phyloP scores from a whole-genome alignment of 2,113 vertebrate species.

The Strix uralensis region DNA sequence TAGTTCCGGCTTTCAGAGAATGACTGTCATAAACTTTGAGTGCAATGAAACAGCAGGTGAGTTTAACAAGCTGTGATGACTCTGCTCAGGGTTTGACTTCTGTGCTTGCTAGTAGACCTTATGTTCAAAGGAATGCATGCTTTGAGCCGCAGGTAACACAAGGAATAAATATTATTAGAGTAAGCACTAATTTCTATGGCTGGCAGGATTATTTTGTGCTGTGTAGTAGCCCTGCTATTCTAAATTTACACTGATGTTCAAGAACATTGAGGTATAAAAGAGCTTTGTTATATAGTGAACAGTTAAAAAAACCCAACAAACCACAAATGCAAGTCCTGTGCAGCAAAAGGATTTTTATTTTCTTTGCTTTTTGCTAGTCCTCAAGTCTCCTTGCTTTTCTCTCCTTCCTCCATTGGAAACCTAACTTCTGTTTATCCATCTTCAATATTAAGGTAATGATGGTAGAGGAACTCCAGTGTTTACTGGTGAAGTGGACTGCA shows the following conservation, averaged over 20 bases:
- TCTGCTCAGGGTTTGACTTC: neutral
- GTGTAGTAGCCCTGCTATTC: neutral
- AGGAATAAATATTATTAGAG: neutral
- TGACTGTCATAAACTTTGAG: constrained; percentile 95
- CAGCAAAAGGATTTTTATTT: neutral
- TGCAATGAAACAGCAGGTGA: constrained; percentile 89
- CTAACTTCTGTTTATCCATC: neutral
- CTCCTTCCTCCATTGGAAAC: neutral
- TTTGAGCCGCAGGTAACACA: neutral
- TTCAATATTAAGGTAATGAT: constrained; percentile 41
- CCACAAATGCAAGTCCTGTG: accelerated
- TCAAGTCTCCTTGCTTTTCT: neutral
- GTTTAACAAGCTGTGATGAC: neutral
- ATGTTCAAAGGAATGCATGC: neutral
- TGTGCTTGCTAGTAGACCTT: neutral
- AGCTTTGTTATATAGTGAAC: neutral
- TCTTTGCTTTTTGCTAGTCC: neutral
- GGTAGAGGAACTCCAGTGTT: constrained; percentile 86
- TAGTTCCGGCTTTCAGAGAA: constrained; percentile 90
- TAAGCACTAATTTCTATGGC: neutral
- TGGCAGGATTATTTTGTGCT: neutral
- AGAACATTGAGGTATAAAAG: neutral
- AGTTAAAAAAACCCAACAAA: neutral
- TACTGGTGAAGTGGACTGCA: constrained; percentile 89
- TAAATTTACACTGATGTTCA: neutral